phyloP scores from a whole-genome alignment of 2,797 vertebrate species.

The Diplodus puntazzo region DNA sequence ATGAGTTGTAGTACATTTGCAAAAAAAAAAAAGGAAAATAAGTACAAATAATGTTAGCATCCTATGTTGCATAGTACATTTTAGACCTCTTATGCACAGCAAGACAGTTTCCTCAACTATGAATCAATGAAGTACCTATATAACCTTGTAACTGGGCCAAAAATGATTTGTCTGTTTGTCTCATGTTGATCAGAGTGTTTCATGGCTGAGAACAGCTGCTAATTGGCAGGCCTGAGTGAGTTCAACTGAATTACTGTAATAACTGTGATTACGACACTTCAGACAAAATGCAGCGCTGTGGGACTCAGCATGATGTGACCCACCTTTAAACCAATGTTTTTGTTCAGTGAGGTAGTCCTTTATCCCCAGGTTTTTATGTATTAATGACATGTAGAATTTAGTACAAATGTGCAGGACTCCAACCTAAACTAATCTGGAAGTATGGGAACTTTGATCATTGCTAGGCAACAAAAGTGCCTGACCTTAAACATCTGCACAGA shows the following conservation, averaged over 20 bases:
- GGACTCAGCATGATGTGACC: neutral
- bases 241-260: conserved; percentile 5
- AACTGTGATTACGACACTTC: conserved; percentile 29
- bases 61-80: conserved; percentile 5
- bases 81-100: conserved; percentile 11
- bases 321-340: neutral
- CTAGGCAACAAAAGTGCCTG: conserved; percentile 12
- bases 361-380: neutral
- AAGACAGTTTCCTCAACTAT: neutral
- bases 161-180: neutral
- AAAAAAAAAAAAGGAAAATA: neutral
- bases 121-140: neutral
- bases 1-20: conserved; percentile 42
- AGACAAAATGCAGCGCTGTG: conserved; percentile 12
- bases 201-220: conserved; percentile 4
- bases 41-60: conserved; percentile 1
- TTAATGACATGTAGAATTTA: neutral
- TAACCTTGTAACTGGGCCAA: neutral
- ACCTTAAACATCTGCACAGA: conserved; percentile 20
- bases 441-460: conserved; percentile 6
- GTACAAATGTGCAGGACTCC: neutral
- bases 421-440: neutral
- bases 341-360: neutral
- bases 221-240: conserved; percentile 5
- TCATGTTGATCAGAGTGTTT: conserved; percentile 3